Evolutionary conservation across 2,888 invertebrate species (phyloP), one percentile per base, ranked within the genome.

Genomic region (Pseudanteris insignis): DNA sequence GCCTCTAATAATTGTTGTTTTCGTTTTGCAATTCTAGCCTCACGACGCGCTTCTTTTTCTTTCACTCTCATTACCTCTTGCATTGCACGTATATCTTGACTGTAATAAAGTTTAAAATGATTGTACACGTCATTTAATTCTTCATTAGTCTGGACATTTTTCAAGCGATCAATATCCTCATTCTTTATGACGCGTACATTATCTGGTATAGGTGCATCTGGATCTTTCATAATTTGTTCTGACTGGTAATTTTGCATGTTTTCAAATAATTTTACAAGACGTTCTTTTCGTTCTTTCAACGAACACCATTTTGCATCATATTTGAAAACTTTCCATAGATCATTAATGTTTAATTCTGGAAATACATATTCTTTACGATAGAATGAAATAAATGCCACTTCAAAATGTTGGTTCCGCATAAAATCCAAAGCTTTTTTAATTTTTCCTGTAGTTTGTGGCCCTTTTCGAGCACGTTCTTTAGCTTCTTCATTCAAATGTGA

Each of bases 311-410:
- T 94, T 43, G 93, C 94, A 78, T 98, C 97, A 78, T 86, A 94
- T 73, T 92, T 91, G 82, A 95, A 98, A n/a, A 99, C 91, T 77
- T 92, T 94, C 99, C 99, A 99, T 18, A 99, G 82, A 76, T 99
- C 98, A 71, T 94, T 94, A 43, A 96, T 94, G 67, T 89, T 92
- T 12, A 99, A 82, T 73, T 97, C 96, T 0, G 96, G 95, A 71
- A 93, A 90, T 0, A 98, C 94, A 71, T 96, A 96, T 79, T 99
- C 99, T 80, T 99, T 99, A 14, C 98, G 87, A 78, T 99, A 99
- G 81, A 96, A 97, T 0, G 96, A 95, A 70, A 99, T 99, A 80
- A 99, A 99, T 0, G 99, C 98, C 29, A 98, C 96, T 83, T 99
- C 98, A 66, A 96, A 84, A 36, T 92, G 90, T 74, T 96, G 94